Conservation (phyloP, 2,888 invertebrate genomes). For the Eupelmus urozonus region DNA sequence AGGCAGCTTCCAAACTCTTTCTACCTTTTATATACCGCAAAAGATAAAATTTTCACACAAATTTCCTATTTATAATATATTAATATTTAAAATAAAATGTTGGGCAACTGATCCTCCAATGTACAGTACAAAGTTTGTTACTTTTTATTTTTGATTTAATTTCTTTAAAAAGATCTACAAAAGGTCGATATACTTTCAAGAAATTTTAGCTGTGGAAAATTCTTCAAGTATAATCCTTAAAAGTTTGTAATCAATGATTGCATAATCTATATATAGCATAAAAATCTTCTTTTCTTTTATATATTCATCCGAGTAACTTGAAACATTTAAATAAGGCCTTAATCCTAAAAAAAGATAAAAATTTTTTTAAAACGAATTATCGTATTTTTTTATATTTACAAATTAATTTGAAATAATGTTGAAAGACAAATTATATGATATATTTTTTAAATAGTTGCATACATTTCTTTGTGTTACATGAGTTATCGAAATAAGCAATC, state of each 20-base stretch:
- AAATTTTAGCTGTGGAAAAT: not conserved
- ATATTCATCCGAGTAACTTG: not conserved
- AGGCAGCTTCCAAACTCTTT: no score
- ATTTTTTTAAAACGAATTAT: not conserved
- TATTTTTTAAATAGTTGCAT: no score
- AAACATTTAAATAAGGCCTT: not conserved
- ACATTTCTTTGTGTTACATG: no score
- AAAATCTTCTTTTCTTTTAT: not conserved
- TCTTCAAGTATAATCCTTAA: conserved; percentile 3
- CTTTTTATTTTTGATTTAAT: not conserved
- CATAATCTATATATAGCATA: conserved; percentile 3
- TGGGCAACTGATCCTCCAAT: no score
- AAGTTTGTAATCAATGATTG: conserved; percentile 19
- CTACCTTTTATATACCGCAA: no score
- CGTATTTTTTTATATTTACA: not conserved
- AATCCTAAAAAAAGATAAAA: not conserved
- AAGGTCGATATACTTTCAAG: not conserved
- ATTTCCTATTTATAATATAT: no score
- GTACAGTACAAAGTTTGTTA: no score
- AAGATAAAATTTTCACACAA: no score
- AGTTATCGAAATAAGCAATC: no score
- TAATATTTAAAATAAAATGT: no score
- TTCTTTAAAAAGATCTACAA: conserved; percentile 11
- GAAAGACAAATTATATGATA: no score
- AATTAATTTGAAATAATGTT: not conserved